Evolutionary conservation across 2,888 invertebrate species (phyloP), one percentile per base, ranked within the genome.

Genomic region (Druceiella hillmani): DNA sequence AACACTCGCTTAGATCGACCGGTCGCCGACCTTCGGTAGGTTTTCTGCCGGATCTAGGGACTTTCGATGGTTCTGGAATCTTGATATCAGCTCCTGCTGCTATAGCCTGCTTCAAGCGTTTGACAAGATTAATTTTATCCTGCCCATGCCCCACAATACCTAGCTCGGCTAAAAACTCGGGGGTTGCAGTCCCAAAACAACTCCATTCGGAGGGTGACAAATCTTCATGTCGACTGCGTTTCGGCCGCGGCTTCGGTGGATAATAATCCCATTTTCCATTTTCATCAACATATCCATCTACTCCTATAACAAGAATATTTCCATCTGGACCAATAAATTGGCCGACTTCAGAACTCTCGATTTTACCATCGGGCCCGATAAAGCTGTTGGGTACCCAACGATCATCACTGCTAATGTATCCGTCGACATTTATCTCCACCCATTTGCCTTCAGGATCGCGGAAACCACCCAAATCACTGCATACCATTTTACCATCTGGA

Each of bases 381-480:
- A 70, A 70, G 44, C 58, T 66, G 55, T 60, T 56, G 6, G 70
- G 70, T 2, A 64, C 56, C 70, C 70, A 70, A 3, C 69, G 61
- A 32, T 59, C 58, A 48, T 70, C 70, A 1, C 60, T 64, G 2
- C 64, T 69, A 41, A 70, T 61, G 33, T 58, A 70, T 10, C 70
- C 70, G 37, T 70, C 69, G 54, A 64, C 69, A 50, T 63, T 67
- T 4, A 70, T 66, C 46, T 70, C 69, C 42, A 58, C 32, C 70
- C 70, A 70, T 33, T 53, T 38, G 14, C 59, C 57, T 6, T 53
- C 51, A n/a, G 55, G 61, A 28, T 55, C 52, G 64, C 65, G 69
- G 46, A 70, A 70, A 2, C 70, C 70, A 5, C 70, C 70, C 24
- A 70, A 55, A 52, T 70, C 70, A 39, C 65, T 68, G 38, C 70